Base-by-base conservation (phyloP, 1,140 invertebrate genomes). In the Drosophila busckii region DNA sequence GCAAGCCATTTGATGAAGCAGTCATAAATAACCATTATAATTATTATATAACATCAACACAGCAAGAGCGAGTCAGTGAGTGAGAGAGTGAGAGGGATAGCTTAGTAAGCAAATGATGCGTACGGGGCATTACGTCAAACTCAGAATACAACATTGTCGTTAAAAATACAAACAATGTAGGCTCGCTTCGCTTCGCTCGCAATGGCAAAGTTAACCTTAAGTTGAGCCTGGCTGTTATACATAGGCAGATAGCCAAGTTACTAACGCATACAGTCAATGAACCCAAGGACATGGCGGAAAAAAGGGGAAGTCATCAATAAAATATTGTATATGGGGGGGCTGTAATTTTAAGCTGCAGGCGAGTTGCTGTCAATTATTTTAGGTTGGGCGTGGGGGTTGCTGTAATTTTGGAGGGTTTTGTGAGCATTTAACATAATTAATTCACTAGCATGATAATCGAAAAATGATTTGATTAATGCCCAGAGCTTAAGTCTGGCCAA, bases 391-490 rank as follows among this genome's bases (percentile, higher is more conserved):
- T 17, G 29, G 2, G 6, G 3, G 1, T 10, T 9, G 25, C 0
- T 9, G 16, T n/a, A 10, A 9, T 7, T 15, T 19, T 10, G 10
- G 13, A 3, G 37, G 19, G 8, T 32, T 42, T 19, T 19, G 3
- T 22, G 23, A 4, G n/a, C 19, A 3, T 50, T 13, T 17, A 28
- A 17, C 71, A 58, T 76, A 80, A 80, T 78, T 78, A 82, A 78
- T 73, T 73, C 73, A 82, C 75, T 73, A 73, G 68, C 68, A 68
- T 80, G 63, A 78, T 82, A 82, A 78, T 82, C 73, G 65, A 73
- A 78, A 78, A 60, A 82, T 64, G 63, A 80, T 80, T 78, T 78
- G 68, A 78, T 80, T 78, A 78, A 68, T 80, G 58, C 29, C 34
- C 26, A 35, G 26, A 41, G 13, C 50, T 41, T 34, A 17, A 46